phyloP scores from a whole-genome alignment of 2,113 vertebrate genomes.

The Seriola aureovittata region DNA sequence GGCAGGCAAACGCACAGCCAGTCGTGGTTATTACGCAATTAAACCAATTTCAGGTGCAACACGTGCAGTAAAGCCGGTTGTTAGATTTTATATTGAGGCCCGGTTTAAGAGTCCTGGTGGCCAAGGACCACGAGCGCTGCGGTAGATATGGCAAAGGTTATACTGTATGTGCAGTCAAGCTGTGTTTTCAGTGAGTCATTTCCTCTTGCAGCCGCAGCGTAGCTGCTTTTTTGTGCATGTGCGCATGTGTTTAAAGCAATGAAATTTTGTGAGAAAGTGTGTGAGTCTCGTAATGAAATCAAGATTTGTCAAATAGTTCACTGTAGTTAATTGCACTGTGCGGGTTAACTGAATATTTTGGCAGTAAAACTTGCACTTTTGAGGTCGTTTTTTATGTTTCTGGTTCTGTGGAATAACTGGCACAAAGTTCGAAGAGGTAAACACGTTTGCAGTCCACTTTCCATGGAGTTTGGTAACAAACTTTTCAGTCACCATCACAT shows the following conservation, averaged over 20 bases:
- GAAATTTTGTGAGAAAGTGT: neutral
- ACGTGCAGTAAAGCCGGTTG: slow-evolving; percentile 44
- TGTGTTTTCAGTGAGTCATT: neutral
- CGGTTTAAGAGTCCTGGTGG: slow-evolving; percentile 20
- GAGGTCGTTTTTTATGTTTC: neutral
- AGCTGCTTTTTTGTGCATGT: neutral
- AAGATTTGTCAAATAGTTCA: slow-evolving; percentile 21
- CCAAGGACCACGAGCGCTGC: neutral
- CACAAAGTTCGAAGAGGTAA: neutral
- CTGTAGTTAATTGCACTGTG: neutral
- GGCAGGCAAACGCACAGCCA: slow-evolving; percentile 24
- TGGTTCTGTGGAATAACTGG: neutral
- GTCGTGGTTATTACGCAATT: slow-evolving; percentile 43
- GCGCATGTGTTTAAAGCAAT: neutral
- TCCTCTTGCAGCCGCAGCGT: neutral
- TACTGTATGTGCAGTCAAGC: neutral
- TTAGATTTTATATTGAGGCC: slow-evolving; percentile 38
- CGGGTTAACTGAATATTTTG: neutral
- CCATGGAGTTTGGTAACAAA: neutral
- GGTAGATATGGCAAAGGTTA: slow-evolving; percentile 25
- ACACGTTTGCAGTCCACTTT: neutral
- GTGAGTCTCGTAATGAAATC: slow-evolving; percentile 37
- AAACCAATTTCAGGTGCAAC: slow-evolving; percentile 62
- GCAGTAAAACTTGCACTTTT: neutral
- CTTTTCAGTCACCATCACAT: neutral